Base-by-base conservation (phyloP, 2,888 invertebrate genomes). In the Melanostoma scalare region DNA sequence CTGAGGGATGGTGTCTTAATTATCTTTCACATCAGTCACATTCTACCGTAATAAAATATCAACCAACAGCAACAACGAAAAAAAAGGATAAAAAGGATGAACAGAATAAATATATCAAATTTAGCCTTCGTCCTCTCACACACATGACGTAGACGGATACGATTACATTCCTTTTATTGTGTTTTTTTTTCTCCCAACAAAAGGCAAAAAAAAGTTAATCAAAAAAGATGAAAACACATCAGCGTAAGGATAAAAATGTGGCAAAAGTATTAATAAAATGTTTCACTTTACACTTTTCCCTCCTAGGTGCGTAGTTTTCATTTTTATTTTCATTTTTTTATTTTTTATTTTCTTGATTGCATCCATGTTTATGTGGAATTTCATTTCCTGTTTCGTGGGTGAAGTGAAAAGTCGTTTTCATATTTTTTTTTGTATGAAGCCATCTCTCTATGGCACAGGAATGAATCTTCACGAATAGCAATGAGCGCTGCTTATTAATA, bases 1-100 rank as follows among this genome's bases (percentile, higher is more conserved):
- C 52, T 20, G 10, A 20, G 52, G 74, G 46, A 74, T 68, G 69
- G 63, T 74, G 63, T 74, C 74, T 74, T 80, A 80, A 74, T 80
- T 80, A 74, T 80, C 73, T 46, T 67, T 61, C 53, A 35, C 72
- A 73, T 82, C 52, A 63, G 44, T 68, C 44, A 60, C 55, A 63
- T 50, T 73, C 44, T 52, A 42, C 40, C 58, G 40, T 42, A 42
- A 42, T 40, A 58, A 20, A 55, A 50, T n/a, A 53, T 20, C 20
- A 20, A 20, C 20, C 20, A 20, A 20, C 20, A 20, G 20, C 10
- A 6, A 10, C n/a, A 3, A 5, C 38, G 4, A 42, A 74, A 48
- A 68, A 55, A 53, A 55, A 48, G 33, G 20, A 48, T 5, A 55
- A 58, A 40, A 30, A n/a, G 42, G 58, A 58, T 31, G 30, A 40